Evolutionary conservation across 1,140 invertebrate genomes (phyloP).

Genomic region (Hetaerina americana): DNA sequence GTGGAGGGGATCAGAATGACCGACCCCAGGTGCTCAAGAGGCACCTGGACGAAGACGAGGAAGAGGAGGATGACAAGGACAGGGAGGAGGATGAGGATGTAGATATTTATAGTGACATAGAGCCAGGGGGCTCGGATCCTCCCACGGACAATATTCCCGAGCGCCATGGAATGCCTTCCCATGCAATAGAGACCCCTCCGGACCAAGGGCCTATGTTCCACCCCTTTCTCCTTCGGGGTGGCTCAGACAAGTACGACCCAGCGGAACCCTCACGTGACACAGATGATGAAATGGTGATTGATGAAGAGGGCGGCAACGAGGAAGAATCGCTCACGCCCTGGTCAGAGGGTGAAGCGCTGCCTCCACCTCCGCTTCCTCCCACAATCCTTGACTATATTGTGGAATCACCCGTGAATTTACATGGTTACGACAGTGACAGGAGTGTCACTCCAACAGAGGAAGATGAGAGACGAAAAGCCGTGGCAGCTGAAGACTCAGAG

Average conservation of each 20-base stretch:
- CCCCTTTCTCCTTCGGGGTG: background rate
- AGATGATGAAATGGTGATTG: slow-evolving; percentile 17
- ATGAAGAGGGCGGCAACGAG: background rate
- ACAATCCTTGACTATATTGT: background rate
- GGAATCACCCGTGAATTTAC: slow-evolving; percentile 13
- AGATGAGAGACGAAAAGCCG: background rate
- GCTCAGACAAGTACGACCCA: slow-evolving; percentile 40
- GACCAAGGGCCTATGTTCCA: slow-evolving; percentile 10
- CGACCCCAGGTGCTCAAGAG: slow-evolving; percentile 70
- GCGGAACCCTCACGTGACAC: slow-evolving; percentile 45
- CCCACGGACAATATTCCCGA: background rate
- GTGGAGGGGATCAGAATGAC: background rate
- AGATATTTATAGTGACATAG: slow-evolving; percentile 42
- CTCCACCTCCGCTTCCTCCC: background rate
- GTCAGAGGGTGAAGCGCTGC: slow-evolving; percentile 8
- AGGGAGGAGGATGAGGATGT: slow-evolving; percentile 22
- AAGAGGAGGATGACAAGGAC: slow-evolving; percentile 15
- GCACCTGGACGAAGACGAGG: slow-evolving; percentile 1
- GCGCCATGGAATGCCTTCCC: background rate
- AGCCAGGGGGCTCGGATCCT: slow-evolving; percentile 18
- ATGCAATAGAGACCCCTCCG: background rate
- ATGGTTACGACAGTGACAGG: background rate
- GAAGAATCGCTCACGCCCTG: background rate
- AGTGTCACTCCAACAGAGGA: background rate
- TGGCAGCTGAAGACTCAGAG: background rate